Evolutionary conservation across 2,888 invertebrate species (phyloP), one percentile per base, ranked within the genome.

Genomic region (Eupithecia subfuscata): DNA sequence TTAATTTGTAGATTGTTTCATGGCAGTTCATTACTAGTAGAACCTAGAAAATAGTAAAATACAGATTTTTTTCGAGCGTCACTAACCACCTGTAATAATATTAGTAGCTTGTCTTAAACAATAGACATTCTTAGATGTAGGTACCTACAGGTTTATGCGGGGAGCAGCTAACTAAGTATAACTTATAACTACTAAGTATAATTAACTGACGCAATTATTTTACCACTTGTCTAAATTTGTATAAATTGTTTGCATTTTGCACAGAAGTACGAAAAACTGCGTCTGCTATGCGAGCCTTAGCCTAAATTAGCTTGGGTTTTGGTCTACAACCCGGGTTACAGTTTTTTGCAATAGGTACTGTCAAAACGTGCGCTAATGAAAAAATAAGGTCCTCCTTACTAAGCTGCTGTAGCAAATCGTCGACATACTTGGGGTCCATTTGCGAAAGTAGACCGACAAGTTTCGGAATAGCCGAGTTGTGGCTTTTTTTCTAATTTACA

Each of bases 401-500:
- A 92, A 34, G 95, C 95, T 45, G 90, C 80, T 63, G 85, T 90
- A 8, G 96, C 91, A 78, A 93, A 95, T 30, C 88, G 91, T 74
- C 93, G 89, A 0, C 95, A 81, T 78, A 85, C 83, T 79, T 92
- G 90, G 0, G 96, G 96, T 30, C 96, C 96, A 79, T 95, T 95
- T 22, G 90, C 88, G 83, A 97, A 96, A 7, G 96, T 95, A 14
- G 95, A 92, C 84, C 95, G 95, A 76, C 96, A 96, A 2, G 96
- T 96, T 78, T 96, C 96, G 6, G 96, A 95, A 85, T 96, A 97
- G 73, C 95, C 96, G 75, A 97, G 84, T 40, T 91, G 84, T 1
- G 95, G 95, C 74, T 91, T 93, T 60, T 85, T 84, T 68, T 96
- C 93, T 22, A 96, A 70, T 60, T 86, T 88, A 81, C 95, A 95